Evolutionary conservation across 2,888 invertebrate species (phyloP).

Genomic region (Caenorhabditis sp.): DNA sequence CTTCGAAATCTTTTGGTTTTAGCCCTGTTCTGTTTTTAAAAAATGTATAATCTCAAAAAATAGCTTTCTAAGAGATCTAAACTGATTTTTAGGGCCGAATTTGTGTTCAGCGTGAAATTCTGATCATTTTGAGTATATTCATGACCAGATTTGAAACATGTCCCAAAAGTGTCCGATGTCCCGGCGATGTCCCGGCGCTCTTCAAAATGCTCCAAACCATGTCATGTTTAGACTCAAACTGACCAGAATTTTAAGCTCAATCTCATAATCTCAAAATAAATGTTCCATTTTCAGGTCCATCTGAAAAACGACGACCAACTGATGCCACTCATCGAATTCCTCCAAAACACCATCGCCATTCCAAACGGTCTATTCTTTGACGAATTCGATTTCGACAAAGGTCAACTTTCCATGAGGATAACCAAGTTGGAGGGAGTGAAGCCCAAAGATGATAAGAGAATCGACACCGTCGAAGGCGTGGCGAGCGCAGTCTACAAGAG

Average conservation of each 20-base stretch:
- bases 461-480: slow-evolving; percentile 66
- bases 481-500: slow-evolving; percentile 70
- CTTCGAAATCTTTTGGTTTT: too few species aligned
- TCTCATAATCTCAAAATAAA: slow-evolving; percentile 16
- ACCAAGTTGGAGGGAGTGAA: slow-evolving; percentile 50
- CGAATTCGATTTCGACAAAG: slow-evolving; percentile 63
- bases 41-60: too few species aligned
- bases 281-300: slow-evolving; percentile 8
- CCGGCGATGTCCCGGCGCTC: too few species aligned
- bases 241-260: neutral
- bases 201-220: neutral
- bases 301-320: slow-evolving; percentile 61
- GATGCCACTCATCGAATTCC: slow-evolving; percentile 64
- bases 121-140: neutral
- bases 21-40: too few species aligned
- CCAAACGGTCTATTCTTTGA: slow-evolving; percentile 69
- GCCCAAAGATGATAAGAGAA: slow-evolving; percentile 53
- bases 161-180: neutral
- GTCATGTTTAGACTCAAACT: too few species aligned
- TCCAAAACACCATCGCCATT: slow-evolving; percentile 65
- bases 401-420: slow-evolving; percentile 66
- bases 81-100: too few species aligned
- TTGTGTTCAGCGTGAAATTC: too few species aligned
- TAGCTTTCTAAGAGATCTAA: too few species aligned
- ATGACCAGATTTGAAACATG: too few species aligned